phyloP scores from a whole-genome alignment of 2,797 vertebrate species.

The Xenentodon cancila region DNA sequence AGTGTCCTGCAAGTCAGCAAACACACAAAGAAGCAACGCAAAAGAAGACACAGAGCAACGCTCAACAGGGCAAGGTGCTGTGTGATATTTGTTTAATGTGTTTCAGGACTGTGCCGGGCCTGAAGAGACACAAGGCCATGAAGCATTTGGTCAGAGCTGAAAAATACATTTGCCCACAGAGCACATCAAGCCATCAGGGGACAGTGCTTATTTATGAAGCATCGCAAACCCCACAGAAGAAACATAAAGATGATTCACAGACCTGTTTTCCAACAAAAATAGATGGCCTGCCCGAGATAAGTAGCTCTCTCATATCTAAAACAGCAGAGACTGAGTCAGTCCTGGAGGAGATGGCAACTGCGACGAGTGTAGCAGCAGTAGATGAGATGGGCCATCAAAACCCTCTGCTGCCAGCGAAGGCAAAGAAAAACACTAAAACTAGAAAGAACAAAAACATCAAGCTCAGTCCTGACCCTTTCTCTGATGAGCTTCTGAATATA shows the following conservation, averaged over 20 bases:
- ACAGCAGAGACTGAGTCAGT: slow-evolving; percentile 58
- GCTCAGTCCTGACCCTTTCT: slow-evolving; percentile 59
- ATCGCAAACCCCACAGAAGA: slow-evolving; percentile 67
- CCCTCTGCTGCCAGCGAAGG: slow-evolving; percentile 55
- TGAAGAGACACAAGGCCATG: slow-evolving; percentile 94
- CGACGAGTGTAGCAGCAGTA: slow-evolving; percentile 56
- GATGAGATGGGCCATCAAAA: slow-evolving; percentile 54
- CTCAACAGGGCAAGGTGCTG: slow-evolving; percentile 76
- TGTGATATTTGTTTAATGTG: slow-evolving; percentile 92
- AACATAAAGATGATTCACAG: slow-evolving; percentile 73
- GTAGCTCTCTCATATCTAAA: slow-evolving; percentile 58
- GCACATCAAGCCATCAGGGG: slow-evolving; percentile 59
- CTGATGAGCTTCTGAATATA: slow-evolving; percentile 73
- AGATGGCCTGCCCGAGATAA: slow-evolving; percentile 64
- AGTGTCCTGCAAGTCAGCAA: slow-evolving; percentile 51
- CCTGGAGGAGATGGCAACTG: slow-evolving; percentile 64
- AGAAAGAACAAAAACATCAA: slow-evolving; percentile 78
- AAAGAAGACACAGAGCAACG: slow-evolving; percentile 68
- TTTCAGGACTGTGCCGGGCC: slow-evolving; percentile 91
- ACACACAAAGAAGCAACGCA: slow-evolving; percentile 59
- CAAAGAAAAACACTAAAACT: slow-evolving; percentile 79
- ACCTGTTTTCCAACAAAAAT: slow-evolving; percentile 58
- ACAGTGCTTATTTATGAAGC: slow-evolving; percentile 67
- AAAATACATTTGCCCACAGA: slow-evolving; percentile 51
- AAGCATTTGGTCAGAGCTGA: slow-evolving; percentile 85